phyloP scores from a whole-genome alignment of 2,797 vertebrate species.

The Chiloscyllium punctatum region DNA sequence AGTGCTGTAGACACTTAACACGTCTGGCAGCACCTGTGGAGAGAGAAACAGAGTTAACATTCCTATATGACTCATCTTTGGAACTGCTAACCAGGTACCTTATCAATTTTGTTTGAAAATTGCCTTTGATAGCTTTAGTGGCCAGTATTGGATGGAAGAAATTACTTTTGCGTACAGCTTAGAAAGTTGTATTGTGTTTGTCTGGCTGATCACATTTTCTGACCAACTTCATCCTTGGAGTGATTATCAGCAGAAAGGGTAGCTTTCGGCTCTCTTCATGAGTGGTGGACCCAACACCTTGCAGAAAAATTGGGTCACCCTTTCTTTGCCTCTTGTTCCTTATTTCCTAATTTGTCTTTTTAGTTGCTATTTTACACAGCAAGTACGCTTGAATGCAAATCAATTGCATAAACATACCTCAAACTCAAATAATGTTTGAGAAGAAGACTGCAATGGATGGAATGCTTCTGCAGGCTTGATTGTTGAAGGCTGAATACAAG shows the following conservation, averaged over 20 bases:
- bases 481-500: constrained; percentile 8
- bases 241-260: background rate
- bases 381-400: background rate
- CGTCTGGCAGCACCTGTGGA: no score
- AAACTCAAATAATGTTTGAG: background rate
- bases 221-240: background rate
- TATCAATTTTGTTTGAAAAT: background rate
- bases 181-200: background rate
- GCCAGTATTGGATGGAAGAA: background rate
- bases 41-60: no score
- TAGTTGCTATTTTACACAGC: background rate
- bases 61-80: no score
- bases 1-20: no score
- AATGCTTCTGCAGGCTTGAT: background rate
- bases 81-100: background rate
- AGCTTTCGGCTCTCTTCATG: background rate
- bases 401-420: background rate
- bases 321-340: background rate
- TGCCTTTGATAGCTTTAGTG: background rate
- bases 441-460: background rate
- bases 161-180: background rate
- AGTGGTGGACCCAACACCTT: background rate
- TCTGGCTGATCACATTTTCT: background rate
- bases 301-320: background rate
- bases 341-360: background rate